A percentile compares a stretch with the other conserved stretches of the same genome.
These are phyloP conservation scores for Micrasema minimum DNA, from an alignment of 1,140 invertebrate genomes.

Conservation along the genomic window DNA sequence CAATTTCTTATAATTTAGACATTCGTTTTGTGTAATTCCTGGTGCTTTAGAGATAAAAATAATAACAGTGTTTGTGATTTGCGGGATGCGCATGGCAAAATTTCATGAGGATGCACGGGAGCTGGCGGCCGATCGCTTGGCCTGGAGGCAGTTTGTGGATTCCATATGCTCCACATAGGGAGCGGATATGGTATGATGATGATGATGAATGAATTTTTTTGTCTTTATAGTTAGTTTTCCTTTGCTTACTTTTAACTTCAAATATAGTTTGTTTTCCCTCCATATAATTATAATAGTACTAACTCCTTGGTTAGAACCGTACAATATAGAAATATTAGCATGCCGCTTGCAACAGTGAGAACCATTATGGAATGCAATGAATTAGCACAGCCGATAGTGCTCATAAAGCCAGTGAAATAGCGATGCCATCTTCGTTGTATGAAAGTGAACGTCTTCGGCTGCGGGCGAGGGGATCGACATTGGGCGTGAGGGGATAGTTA, in stretches of 20 bases:
- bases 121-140: too few species aligned
- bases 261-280: background rate
- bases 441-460: slow-evolving; percentile 1
- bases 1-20: slow-evolving; percentile 15
- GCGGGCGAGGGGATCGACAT: background rate
- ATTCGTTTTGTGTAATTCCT: background rate
- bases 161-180: too few species aligned
- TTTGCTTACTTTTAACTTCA: background rate
- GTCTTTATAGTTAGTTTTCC: background rate
- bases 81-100: too few species aligned
- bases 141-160: too few species aligned
- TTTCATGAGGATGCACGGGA: too few species aligned
- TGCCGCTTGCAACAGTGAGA: background rate
- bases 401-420: background rate
- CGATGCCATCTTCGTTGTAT: slow-evolving; percentile 3
- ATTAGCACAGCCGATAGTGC: background rate
- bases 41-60: background rate
- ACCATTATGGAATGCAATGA: background rate
- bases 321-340: background rate
- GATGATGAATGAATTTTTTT: too few species aligned
- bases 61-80: background rate
- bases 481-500: background rate
- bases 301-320: too few species aligned
- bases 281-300: too few species aligned
- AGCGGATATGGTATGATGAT: too few species aligned